phyloP scores from a whole-genome alignment of 2,113 vertebrate genomes.

The Casuarius casuarius region DNA sequence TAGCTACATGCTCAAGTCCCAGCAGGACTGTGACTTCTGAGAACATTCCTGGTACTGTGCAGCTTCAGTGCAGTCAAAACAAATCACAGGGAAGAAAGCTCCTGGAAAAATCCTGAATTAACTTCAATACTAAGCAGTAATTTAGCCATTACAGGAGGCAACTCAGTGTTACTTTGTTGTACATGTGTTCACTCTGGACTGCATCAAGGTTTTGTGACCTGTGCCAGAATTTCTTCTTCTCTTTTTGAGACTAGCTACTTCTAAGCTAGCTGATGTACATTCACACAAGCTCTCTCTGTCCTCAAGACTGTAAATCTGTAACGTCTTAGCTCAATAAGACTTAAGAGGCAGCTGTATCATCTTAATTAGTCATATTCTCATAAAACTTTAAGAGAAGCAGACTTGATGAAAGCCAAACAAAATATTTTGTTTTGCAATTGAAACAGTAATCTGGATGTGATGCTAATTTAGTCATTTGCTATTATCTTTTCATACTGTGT shows the following conservation, averaged over 20 bases:
- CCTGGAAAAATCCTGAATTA: neutral
- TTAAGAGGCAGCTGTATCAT: conserved; percentile 9
- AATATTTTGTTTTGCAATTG: conserved; percentile 1
- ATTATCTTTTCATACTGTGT: conserved; percentile 9
- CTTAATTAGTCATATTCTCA: neutral
- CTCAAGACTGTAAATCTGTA: neutral
- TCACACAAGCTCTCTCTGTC: neutral
- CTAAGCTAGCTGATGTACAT: neutral
- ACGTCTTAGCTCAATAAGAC: neutral
- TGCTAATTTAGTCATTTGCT: neutral
- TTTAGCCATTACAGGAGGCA: neutral
- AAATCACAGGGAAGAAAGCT: neutral
- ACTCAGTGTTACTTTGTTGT: neutral
- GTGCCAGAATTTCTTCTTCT: neutral
- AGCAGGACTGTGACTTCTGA: neutral
- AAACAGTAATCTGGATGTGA: neutral
- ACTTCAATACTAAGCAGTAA: neutral
- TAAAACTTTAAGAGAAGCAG: neutral
- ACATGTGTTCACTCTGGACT: neutral
- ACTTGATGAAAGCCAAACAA: conserved; percentile 23
- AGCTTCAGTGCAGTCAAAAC: neutral
- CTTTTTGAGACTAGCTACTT: neutral
- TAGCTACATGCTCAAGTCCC: neutral
- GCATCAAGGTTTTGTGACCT: neutral
- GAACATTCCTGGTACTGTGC: neutral